Evolutionary conservation across 1,140 invertebrate genomes (phyloP).

Genomic region (Cardiocondyla obscurior): DNA sequence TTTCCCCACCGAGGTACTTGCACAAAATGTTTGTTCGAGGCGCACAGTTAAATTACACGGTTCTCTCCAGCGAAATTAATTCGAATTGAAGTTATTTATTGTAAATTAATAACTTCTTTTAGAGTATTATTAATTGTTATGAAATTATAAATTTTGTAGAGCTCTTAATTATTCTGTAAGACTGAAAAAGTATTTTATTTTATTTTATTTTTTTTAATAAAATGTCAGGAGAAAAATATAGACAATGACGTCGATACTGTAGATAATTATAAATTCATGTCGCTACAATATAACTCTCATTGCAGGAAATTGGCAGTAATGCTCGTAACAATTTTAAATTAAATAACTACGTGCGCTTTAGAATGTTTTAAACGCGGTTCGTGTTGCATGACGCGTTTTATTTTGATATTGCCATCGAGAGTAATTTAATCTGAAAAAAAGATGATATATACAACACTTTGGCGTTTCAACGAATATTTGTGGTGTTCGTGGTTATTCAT

Average conservation of each 20-base stretch:
- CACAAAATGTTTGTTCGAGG: not conserved
- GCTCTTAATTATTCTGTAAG: no score
- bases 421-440: constrained; percentile 49
- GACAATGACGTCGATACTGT: not conserved
- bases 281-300: not conserved
- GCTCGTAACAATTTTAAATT: constrained; percentile 1
- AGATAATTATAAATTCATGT: not conserved
- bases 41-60: not conserved
- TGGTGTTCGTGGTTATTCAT: constrained; percentile 28
- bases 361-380: not conserved
- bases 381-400: not conserved
- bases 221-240: not conserved
- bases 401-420: constrained; percentile 28
- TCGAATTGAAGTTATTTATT: not conserved
- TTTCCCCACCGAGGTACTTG: not conserved
- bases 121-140: no score
- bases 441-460: not conserved
- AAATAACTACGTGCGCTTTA: not conserved
- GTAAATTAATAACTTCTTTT: not conserved
- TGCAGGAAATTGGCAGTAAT: not conserved
- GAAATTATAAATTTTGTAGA: no score
- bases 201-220: not conserved
- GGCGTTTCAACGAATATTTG: constrained; percentile 27
- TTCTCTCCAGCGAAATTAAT: not conserved
- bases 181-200: no score